phyloP scores from a whole-genome alignment of 2,888 invertebrate species.

The Dioctria linearis region DNA sequence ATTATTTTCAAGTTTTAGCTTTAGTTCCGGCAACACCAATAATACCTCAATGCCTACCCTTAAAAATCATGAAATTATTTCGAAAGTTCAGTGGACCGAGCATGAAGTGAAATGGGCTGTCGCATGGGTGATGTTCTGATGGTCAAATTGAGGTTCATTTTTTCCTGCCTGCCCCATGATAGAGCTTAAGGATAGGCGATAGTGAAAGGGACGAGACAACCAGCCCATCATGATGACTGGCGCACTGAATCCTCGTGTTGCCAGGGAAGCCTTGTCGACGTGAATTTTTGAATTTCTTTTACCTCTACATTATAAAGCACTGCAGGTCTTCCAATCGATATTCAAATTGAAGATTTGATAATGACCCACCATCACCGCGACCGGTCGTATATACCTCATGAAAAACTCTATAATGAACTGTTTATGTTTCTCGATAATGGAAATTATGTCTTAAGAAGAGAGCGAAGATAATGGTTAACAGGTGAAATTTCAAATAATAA shows the following conservation, averaged over 20 bases:
- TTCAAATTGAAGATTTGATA: constrained; percentile 39
- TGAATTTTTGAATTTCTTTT: no score
- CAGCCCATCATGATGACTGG: no score
- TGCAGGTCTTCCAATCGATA: constrained; percentile 27
- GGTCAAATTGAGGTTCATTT: constrained; percentile 21
- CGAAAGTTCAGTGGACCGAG: constrained; percentile 7
- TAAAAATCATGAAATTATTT: constrained; percentile 27
- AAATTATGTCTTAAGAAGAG: no score
- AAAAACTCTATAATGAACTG: constrained; percentile 8
- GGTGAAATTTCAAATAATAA: no score
- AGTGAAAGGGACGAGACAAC: no score
- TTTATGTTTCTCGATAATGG: constrained; percentile 11
- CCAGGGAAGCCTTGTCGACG: no score
- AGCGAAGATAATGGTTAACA: no score
- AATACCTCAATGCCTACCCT: not conserved
- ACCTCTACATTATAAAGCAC: no score
- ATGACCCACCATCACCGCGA: not conserved
- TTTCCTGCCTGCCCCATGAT: no score
- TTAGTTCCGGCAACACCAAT: not conserved
- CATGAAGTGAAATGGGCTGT: constrained; percentile 25
- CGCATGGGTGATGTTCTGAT: constrained; percentile 15
- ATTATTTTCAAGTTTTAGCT: no score
- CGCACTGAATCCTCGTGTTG: no score
- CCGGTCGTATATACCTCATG: not conserved
- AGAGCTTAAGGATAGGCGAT: no score